A percentile compares a stretch with the other conserved stretches of the same genome.
Evolutionary conservation across 2,888 invertebrate genomes (phyloP).

Genomic region (Ethmia dodecea): DNA sequence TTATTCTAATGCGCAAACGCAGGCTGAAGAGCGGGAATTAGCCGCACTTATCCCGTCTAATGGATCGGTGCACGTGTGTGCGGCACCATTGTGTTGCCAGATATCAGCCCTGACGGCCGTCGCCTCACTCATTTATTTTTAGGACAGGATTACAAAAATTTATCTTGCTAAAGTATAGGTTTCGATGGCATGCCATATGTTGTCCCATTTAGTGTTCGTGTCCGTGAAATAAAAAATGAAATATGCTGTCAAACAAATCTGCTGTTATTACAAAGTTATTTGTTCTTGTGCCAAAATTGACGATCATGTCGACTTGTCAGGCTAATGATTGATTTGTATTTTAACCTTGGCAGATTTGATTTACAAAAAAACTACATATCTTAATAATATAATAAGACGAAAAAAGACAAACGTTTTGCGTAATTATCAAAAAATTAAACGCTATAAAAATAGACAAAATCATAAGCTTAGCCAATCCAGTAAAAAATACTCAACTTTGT

Average conservation of each 20-base stretch:
- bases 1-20: slow-evolving; percentile 38
- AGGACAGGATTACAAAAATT: slow-evolving; percentile 12
- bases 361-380: too few relatives aligned
- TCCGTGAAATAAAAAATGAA: background rate
- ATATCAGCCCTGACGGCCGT: slow-evolving; percentile 25
- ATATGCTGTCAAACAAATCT: slow-evolving; percentile 2
- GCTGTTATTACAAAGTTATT: too few relatives aligned
- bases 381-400: too few relatives aligned
- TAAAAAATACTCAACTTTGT: too few relatives aligned
- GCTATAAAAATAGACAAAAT: too few relatives aligned
- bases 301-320: too few relatives aligned
- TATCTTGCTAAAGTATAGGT: slow-evolving; percentile 14
- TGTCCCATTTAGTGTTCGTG: background rate
- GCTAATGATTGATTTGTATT: too few relatives aligned
- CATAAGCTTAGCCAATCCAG: too few relatives aligned
- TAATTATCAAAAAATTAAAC: too few relatives aligned
- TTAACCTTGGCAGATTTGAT: too few relatives aligned
- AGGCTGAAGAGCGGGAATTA: slow-evolving; percentile 57
- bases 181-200: slow-evolving; percentile 8
- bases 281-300: too few relatives aligned
- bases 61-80: slow-evolving; percentile 50
- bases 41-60: slow-evolving; percentile 70
- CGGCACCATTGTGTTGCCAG: slow-evolving; percentile 44
- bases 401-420: too few relatives aligned
- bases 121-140: slow-evolving; percentile 23